Evolutionary conservation across 2,888 invertebrate species (phyloP).

Genomic region (Prosopocoilus inquinatus): DNA sequence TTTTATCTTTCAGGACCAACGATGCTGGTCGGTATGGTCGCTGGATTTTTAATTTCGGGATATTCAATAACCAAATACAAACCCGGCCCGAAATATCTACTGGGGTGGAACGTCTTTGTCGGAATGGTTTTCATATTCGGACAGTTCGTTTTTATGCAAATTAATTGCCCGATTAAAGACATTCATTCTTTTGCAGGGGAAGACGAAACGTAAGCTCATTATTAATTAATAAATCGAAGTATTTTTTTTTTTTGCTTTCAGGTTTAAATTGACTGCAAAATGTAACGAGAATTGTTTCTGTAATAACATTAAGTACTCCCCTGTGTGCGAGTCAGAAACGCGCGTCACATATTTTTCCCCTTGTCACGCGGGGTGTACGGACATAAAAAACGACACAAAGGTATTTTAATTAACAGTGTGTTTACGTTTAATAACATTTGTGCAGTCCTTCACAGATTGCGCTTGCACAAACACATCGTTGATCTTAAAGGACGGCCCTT

Average conservation of each 20-base stretch:
- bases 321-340: constrained; percentile 60
- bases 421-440: constrained; percentile 11
- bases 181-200: constrained; percentile 33
- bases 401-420: constrained; percentile 12
- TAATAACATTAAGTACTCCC: constrained; percentile 59
- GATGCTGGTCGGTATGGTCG: constrained; percentile 59
- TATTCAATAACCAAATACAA: constrained; percentile 60
- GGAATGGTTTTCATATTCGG: constrained; percentile 56
- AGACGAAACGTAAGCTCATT: constrained; percentile 18
- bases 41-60: constrained; percentile 61
- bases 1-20: constrained; percentile 51
- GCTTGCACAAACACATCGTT: constrained; percentile 12
- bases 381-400: constrained; percentile 25
- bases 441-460: constrained; percentile 23
- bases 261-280: constrained; percentile 53
- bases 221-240: not conserved
- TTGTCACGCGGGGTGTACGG: constrained; percentile 69
- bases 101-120: constrained; percentile 63
- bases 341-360: constrained; percentile 66
- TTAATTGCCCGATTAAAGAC: constrained; percentile 53
- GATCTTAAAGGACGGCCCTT: constrained; percentile 44
- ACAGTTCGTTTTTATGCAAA: constrained; percentile 55
- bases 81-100: constrained; percentile 57
- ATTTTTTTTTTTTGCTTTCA: constrained; percentile 31
- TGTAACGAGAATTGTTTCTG: constrained; percentile 65